Evolutionary conservation across 1,140 invertebrate genomes (phyloP), one percentile per base, ranked within the genome.

Genomic region (Dreissena rostriformis): DNA sequence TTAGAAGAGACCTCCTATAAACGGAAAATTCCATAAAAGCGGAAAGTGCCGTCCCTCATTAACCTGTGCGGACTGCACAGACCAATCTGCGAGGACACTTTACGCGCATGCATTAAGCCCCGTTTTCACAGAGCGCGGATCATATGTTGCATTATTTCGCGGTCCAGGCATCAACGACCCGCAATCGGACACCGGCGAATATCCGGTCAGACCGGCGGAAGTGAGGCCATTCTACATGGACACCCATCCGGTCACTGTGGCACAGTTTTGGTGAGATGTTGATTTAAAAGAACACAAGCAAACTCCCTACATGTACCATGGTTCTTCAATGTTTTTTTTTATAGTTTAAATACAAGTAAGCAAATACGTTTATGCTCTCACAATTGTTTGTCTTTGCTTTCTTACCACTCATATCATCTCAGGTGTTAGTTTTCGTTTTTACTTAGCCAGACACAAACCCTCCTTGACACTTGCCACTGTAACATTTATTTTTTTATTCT

Each of bases 161-260:
- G 10, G 22, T 28, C 24, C 65, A 82, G 92, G 92, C 15, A 88
- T 90, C 49, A 92, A 90, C 82, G 90, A 92, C 80, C 88, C 90
- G 0, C 66, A 72, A 4, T 89, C 89, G 0, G 72, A 86, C 22
- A 91, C 90, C 2, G 91, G 91, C 11, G 93, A 93, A 86, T 90
- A 90, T 74, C 93, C 93, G 12, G 49, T 86, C 10, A 73, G 86
- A 15, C 49, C 75, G 39, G 85, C 87, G 0, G 67, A 86, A 72
- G 89, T 92, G 0, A 88, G 86, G 57, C 86, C 90, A 67, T 93
- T 92, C 74, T 90, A 88, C 52, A 88, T 92, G 66, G 91, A 93
- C 67, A 80, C 86, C 24, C 90, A 90, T 67, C 91, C 91, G 0
- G 90, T 93, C 39, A 92, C 92, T 26, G 90, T 91, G 61, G 86